A percentile compares a stretch with the other conserved stretches of the same genome.
phyloP scores from a whole-genome alignment of 2,113 vertebrate species.

The Indri indri region DNA sequence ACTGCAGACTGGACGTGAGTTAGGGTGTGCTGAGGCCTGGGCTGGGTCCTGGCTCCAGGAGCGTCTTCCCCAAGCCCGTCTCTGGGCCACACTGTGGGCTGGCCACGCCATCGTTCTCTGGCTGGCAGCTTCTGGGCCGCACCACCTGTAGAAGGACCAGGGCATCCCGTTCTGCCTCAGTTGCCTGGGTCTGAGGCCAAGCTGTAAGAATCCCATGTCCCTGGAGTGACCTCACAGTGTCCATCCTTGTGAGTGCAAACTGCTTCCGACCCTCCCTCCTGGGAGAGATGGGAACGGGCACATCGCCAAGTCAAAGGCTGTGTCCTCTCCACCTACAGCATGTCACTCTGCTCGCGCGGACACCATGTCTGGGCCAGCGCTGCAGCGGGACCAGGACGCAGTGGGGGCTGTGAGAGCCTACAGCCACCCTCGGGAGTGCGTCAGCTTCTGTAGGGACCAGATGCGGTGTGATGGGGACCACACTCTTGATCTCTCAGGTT shows the following conservation, averaged over 20 bases:
- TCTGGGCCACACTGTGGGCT: fast-evolving
- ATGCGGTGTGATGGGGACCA: neutral
- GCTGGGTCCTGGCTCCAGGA: neutral
- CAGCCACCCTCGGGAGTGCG: fast-evolving
- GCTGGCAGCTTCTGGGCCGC: neutral
- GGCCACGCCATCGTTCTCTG: no score
- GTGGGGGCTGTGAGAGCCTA: neutral
- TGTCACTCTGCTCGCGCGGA: no score
- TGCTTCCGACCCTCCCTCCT: neutral
- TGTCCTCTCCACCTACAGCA: fast-evolving
- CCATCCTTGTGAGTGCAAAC: fast-evolving
- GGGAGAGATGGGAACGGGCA: neutral
- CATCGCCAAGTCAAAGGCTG: fast-evolving
- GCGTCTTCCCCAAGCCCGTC: neutral
- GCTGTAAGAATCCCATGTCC: neutral
- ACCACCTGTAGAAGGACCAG: no score
- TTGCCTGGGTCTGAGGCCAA: no score
- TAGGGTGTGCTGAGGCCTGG: neutral
- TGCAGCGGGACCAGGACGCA: neutral
- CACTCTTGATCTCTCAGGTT: no score
- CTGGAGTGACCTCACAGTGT: neutral
- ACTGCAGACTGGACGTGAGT: neutral
- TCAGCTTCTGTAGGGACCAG: neutral
- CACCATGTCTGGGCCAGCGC: neutral
- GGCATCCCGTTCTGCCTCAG: neutral